Evolutionary conservation across 2,888 invertebrate species (phyloP).

Genomic region (Himalopsyche tibetana): DNA sequence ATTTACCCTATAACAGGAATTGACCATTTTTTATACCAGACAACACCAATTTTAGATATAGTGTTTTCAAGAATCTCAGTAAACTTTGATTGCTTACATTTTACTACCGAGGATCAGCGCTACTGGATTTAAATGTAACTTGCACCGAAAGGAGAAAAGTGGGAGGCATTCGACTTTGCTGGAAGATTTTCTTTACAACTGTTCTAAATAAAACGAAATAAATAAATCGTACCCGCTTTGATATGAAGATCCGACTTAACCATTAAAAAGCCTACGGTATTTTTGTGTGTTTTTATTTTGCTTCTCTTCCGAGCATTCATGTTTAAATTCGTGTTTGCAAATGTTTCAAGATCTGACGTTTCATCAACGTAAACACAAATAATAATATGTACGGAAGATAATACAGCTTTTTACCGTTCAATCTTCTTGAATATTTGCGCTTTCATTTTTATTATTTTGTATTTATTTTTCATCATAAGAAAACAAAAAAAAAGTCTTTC

Average conservation of each 20-base stretch:
- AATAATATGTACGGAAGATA: neutral
- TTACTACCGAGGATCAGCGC: neutral
- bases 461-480: too few relatives aligned
- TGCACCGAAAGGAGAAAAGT: neutral
- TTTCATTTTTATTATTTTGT: neutral
- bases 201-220: constrained; percentile 45
- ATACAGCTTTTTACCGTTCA: neutral
- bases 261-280: constrained; percentile 47
- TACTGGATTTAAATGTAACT: neutral
- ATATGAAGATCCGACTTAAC: constrained; percentile 55
- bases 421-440: neutral
- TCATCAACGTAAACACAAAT: constrained; percentile 16
- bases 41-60: neutral
- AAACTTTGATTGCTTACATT: too few relatives aligned
- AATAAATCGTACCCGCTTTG: constrained; percentile 55
- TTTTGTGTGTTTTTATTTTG: constrained; percentile 44
- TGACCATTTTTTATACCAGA: too few relatives aligned
- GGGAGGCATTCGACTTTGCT: constrained; percentile 13
- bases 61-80: neutral
- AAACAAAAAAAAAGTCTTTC: too few relatives aligned
- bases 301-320: constrained; percentile 8
- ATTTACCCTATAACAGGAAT: too few relatives aligned
- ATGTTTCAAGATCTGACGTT: constrained; percentile 26
- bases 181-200: constrained; percentile 16
- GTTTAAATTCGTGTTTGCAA: constrained; percentile 34